Base-by-base conservation (phyloP, 2,888 invertebrate genomes). In the Fabriciana adippe region DNA sequence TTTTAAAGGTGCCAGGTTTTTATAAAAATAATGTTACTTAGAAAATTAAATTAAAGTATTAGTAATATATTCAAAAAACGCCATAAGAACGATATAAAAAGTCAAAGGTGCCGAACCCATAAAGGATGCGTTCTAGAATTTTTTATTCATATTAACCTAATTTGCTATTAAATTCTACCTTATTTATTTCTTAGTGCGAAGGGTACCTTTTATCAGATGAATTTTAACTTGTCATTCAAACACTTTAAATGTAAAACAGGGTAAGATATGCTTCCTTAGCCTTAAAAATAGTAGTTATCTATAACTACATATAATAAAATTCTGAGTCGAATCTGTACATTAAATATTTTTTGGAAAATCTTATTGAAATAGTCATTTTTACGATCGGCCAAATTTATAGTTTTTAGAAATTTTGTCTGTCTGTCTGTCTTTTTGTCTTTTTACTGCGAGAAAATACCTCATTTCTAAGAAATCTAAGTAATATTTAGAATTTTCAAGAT, bases 111-210 rank as follows among this genome's bases (percentile, higher is more conserved):
- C 73, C 74, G 74, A 71, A 61, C 47, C 68, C 69, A 65, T 68
- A 64, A 74, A 72, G 72, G 74, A 72, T 68, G 66, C 66, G 69
- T 72, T 70, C 67, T 69, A 67, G 74, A 70, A 75, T 77, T 81
- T 78, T 67, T 53, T 11, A 16, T 65, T 61, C 61, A 64, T 63
- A 31, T 74, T 72, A 82, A 85, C 86, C 89, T 90, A 92, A 90
- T 92, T 92, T 90, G 88, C 87, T 90, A 90, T 85, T 90, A 90
- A 91, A 90, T 91, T 85, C 88, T 83, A 83, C 85, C 87, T 91
- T 89, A 89, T 87, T 81, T 81, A 82, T 82, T 85, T 83, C 85
- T 65, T 56, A 61, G 21, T 70, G 21, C 78, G 79, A 82, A 77
- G 88, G 89, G 85, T 81, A 81, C 75, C 80, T 84, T 86, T 74